These are phyloP conservation scores for Tuta absoluta DNA, from an alignment of 2,888 invertebrate species.

Conservation along the genomic window DNA sequence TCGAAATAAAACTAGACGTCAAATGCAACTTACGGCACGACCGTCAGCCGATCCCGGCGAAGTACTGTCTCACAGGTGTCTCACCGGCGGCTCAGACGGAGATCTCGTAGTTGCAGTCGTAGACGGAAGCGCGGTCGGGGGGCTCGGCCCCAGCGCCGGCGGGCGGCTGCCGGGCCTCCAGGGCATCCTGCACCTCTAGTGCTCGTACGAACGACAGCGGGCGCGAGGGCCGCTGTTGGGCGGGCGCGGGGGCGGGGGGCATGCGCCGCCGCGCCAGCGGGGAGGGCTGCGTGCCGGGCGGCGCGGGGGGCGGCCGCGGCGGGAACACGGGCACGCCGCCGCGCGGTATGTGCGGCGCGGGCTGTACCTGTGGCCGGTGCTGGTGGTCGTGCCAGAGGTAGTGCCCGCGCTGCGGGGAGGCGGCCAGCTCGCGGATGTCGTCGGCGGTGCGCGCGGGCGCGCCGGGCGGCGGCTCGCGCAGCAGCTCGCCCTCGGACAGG, in stretches of 20 bases:
- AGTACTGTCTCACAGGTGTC: slow-evolving; percentile 25
- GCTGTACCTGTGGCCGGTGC: slow-evolving; percentile 69
- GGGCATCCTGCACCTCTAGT: slow-evolving; percentile 93
- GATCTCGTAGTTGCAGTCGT: slow-evolving; percentile 97
- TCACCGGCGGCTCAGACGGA: slow-evolving; percentile 86
- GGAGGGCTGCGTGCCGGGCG: slow-evolving; percentile 60
- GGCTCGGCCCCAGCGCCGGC: slow-evolving; percentile 65
- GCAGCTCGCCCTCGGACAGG: slow-evolving; percentile 90
- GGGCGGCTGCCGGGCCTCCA: slow-evolving; percentile 86
- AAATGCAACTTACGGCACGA: slow-evolving; percentile 26
- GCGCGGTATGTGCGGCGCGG: slow-evolving; percentile 44
- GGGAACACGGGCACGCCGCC: slow-evolving; percentile 46
- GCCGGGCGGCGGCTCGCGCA: slow-evolving; percentile 83
- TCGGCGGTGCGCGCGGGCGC: slow-evolving; percentile 53
- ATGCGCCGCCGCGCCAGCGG: slow-evolving; percentile 83
- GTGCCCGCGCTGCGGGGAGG: slow-evolving; percentile 86
- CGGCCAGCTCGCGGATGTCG: slow-evolving; percentile 87
- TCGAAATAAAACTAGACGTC: slow-evolving; percentile 25
- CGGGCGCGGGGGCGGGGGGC: slow-evolving; percentile 41
- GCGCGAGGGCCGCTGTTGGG: slow-evolving; percentile 69
- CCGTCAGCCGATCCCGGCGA: slow-evolving; percentile 11
- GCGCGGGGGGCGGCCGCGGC: slow-evolving; percentile 54
- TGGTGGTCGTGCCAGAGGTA: slow-evolving; percentile 86
- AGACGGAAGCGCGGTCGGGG: slow-evolving; percentile 93
- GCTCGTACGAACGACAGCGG: slow-evolving; percentile 95